Conservation (phyloP, 2,888 invertebrate species). For the Hydrotaea cyrtoneurina region DNA sequence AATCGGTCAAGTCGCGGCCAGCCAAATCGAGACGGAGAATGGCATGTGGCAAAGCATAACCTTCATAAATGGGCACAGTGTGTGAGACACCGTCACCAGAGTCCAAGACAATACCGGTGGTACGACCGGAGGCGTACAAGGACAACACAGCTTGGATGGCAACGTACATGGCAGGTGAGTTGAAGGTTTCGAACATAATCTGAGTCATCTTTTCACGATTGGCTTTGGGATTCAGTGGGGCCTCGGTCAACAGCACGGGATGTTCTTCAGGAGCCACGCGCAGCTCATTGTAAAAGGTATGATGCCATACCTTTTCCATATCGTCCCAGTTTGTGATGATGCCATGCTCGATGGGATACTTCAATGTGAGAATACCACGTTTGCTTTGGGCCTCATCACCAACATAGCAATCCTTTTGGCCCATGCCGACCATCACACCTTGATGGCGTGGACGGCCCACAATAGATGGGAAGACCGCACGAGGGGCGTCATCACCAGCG, state of each 20-base stretch:
- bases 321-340: constrained; percentile 99
- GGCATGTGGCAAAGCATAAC: constrained; percentile 95
- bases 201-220: constrained; percentile 96
- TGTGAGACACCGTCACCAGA: constrained; percentile 98
- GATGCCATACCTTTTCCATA: constrained; percentile 99
- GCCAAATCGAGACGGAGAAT: constrained; percentile 96
- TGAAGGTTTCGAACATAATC: constrained; percentile 96
- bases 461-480: constrained; percentile 95
- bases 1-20: constrained; percentile 95
- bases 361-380: constrained; percentile 96
- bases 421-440: constrained; percentile 99
- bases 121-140: constrained; percentile 97
- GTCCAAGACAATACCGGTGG: constrained; percentile 97
- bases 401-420: constrained; percentile 97
- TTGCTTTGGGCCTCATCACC: constrained; percentile 98
- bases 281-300: constrained; percentile 99
- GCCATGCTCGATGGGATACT: constrained; percentile 98
- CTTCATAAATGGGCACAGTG: constrained; percentile 97
- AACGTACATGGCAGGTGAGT: constrained; percentile 96
- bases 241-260: constrained; percentile 92
- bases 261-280: constrained; percentile 97
- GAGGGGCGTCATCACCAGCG: constrained; percentile 97
- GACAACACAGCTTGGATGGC: constrained; percentile 96
- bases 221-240: constrained; percentile 93
- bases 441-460: constrained; percentile 96